Percentiles rank a stretch among this genome's conserved stretches.
phyloP scores from a whole-genome alignment of 2,888 invertebrate genomes.

The Falcaria lacertinaria region DNA sequence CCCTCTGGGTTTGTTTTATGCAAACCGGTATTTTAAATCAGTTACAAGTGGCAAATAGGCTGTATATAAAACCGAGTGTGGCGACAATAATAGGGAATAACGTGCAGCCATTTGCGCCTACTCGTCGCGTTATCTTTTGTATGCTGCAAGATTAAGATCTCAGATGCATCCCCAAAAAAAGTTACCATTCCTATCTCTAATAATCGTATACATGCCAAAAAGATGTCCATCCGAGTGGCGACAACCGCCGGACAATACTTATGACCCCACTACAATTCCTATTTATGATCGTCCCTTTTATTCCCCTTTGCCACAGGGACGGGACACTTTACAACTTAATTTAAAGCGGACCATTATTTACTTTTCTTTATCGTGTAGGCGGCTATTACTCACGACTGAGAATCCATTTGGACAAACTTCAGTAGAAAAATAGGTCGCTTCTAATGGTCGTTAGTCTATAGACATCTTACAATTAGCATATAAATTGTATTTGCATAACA shows the following conservation, averaged over 20 bases:
- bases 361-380: conserved; percentile 30
- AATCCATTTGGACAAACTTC: not conserved
- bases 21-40: conserved; percentile 58
- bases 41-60: conserved; percentile 54
- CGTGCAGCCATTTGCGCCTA: conserved; percentile 28
- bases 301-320: conserved; percentile 57
- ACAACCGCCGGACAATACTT: conserved; percentile 50
- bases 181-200: conserved; percentile 62
- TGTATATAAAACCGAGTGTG: conserved; percentile 48
- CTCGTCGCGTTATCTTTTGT: conserved; percentile 41
- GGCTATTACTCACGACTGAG: conserved; percentile 9
- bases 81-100: conserved; percentile 52
- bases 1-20: conserved; percentile 56
- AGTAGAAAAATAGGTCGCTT: not conserved
- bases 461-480: conserved; percentile 17
- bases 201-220: conserved; percentile 66
- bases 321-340: conserved; percentile 68
- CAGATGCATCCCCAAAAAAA: conserved; percentile 57
- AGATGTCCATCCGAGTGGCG: conserved; percentile 46
- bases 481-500: conserved; percentile 15
- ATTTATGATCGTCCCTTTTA: conserved; percentile 65
- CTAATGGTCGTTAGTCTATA: not conserved
- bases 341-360: conserved; percentile 53
- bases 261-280: conserved; percentile 59
- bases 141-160: conserved; percentile 58